phyloP scores from a whole-genome alignment of 2,888 invertebrate genomes.

The Tipula lateralis region DNA sequence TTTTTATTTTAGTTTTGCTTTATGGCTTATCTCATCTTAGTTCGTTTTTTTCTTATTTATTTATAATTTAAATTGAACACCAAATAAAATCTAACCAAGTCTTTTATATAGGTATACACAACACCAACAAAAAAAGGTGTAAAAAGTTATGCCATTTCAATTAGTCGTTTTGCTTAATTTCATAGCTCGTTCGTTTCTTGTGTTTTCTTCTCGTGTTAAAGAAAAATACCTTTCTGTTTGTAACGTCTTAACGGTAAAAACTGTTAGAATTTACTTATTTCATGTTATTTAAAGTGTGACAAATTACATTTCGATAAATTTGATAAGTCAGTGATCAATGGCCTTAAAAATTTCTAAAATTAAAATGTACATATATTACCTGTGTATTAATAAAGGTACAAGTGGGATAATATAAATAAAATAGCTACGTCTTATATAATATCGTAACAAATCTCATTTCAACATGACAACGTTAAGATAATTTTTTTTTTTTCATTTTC shows the following conservation, averaged over 20 bases:
- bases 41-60: neutral
- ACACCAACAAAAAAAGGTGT: neutral
- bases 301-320: neutral
- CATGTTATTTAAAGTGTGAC: neutral
- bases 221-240: neutral
- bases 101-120: neutral
- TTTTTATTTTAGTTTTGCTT: neutral
- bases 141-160: constrained; percentile 1
- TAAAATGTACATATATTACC: neutral
- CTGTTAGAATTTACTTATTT: neutral
- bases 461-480: neutral
- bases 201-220: neutral
- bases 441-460: neutral
- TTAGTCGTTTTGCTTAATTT: neutral
- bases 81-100: neutral
- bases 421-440: neutral
- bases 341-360: neutral
- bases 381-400: neutral
- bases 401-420: neutral
- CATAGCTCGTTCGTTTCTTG: neutral
- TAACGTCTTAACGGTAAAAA: neutral
- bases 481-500: neutral
- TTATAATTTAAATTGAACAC: neutral
- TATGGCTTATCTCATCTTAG: neutral
- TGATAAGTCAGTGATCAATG: constrained; percentile 9